A percentile compares a stretch with the other conserved stretches of the same genome.
These are phyloP conservation scores for Origma solitaria DNA, from an alignment of 2,113 vertebrate genomes.

Conservation along the genomic window DNA sequence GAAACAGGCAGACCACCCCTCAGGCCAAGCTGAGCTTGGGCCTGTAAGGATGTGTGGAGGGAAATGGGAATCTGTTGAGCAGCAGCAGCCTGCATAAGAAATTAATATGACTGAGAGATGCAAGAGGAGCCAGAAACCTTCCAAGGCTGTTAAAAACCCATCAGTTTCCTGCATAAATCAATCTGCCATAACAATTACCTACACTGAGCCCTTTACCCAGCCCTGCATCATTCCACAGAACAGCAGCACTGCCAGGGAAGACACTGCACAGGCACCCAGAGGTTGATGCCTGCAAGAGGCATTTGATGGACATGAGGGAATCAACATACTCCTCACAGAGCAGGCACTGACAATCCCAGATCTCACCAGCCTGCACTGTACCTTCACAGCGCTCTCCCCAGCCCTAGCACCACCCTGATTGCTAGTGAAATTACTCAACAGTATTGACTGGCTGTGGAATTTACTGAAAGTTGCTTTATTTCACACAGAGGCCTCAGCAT, in stretches of 20 bases:
- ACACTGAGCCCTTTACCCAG: not conserved
- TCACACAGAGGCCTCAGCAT: not conserved
- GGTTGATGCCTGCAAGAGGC: not conserved
- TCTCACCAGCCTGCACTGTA: not conserved
- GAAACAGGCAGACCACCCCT: slow-evolving; percentile 92
- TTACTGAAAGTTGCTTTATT: not conserved
- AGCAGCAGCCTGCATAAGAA: slow-evolving; percentile 81
- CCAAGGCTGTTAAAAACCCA: not conserved
- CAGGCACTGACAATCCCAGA: not conserved
- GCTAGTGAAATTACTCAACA: not conserved
- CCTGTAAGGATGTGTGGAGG: slow-evolving; percentile 95
- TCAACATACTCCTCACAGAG: not conserved
- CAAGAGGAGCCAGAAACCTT: not conserved
- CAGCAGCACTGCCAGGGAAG: not conserved
- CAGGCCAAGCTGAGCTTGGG: slow-evolving; percentile 92
- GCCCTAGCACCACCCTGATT: not conserved
- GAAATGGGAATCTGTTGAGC: slow-evolving; percentile 98
- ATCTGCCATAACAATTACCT: not conserved
- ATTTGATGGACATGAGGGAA: not conserved
- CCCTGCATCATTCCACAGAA: not conserved
- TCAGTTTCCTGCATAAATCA: not conserved
- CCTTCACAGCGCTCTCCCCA: not conserved
- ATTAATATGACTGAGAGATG: not conserved
- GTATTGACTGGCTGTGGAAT: not conserved
- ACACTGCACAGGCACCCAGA: not conserved